Conservation (phyloP, 2,888 invertebrate species). For the Clanis bilineata region DNA sequence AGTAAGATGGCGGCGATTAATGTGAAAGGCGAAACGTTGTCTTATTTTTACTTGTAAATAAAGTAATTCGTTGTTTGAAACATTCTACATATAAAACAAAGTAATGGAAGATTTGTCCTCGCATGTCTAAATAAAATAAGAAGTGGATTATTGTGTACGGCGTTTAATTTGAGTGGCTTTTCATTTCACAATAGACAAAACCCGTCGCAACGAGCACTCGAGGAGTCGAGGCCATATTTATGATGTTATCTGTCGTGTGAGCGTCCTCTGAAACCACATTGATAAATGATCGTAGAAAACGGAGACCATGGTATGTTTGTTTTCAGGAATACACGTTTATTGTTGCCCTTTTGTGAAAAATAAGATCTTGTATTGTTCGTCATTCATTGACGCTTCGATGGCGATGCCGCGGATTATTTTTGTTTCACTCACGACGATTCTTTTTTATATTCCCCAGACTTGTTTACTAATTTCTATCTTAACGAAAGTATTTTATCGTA, state of each 20-base stretch:
- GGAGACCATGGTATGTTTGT: slow-evolving; percentile 75
- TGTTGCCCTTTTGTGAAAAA: slow-evolving; percentile 39
- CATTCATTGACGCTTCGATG: slow-evolving; percentile 73
- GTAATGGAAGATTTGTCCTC: slow-evolving; percentile 42
- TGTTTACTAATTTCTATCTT: slow-evolving; percentile 22
- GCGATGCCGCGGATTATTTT: slow-evolving; percentile 67
- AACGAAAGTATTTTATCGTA: neutral
- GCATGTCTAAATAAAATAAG: slow-evolving; percentile 53
- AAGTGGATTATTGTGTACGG: slow-evolving; percentile 58
- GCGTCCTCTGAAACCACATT: slow-evolving; percentile 77
- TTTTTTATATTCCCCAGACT: slow-evolving; percentile 20
- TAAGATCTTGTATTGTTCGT: slow-evolving; percentile 60
- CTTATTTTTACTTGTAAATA: slow-evolving; percentile 79
- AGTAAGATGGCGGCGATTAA: slow-evolving; percentile 86
- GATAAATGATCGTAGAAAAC: slow-evolving; percentile 67
- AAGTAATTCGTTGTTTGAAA: slow-evolving; percentile 64
- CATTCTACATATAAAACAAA: slow-evolving; percentile 46
- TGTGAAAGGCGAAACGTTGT: slow-evolving; percentile 85
- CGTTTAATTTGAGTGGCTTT: slow-evolving; percentile 59
- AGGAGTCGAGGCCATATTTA: slow-evolving; percentile 85
- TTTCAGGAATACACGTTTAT: slow-evolving; percentile 30
- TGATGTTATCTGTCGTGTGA: slow-evolving; percentile 82
- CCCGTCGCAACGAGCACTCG: slow-evolving; percentile 79
- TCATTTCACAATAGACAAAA: slow-evolving; percentile 80
- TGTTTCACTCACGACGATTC: slow-evolving; percentile 21